A percentile compares a stretch with the other conserved stretches of the same genome.
Conservation (phyloP, 2,888 invertebrate species). For the Stenodema calcarata region DNA sequence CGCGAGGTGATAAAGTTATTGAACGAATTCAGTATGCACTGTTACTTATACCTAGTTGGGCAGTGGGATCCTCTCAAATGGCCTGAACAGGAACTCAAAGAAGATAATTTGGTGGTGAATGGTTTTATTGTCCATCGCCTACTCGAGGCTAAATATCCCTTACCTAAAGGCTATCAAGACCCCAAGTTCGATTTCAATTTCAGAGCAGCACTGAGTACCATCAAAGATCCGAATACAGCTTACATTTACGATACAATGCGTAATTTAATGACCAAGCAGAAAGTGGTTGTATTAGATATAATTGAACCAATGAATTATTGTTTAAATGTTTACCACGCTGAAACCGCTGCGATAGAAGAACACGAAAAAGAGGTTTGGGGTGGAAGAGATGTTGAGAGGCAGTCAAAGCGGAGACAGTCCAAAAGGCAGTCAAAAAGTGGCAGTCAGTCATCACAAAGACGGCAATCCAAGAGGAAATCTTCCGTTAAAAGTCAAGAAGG, state of each 20-base stretch:
- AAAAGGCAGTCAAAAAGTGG: not conserved
- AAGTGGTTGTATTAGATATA: not conserved
- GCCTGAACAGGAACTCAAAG: not conserved
- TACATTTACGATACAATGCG: slow-evolving; percentile 28
- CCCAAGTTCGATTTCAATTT: slow-evolving; percentile 27
- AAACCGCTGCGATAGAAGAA: slow-evolving; percentile 14
- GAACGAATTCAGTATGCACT: slow-evolving; percentile 36
- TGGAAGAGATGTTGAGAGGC: not conserved
- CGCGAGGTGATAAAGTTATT: not conserved
- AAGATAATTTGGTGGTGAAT: slow-evolving; percentile 18
- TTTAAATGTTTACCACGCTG: slow-evolving; percentile 12
- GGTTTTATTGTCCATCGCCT: slow-evolving; percentile 44
- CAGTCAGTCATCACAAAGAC: not conserved
- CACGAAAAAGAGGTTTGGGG: not conserved
- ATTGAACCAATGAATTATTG: slow-evolving; percentile 30
- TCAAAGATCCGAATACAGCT: slow-evolving; percentile 31
- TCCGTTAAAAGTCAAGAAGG: not conserved
- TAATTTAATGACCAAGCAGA: slow-evolving; percentile 11
- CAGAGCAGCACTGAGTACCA: slow-evolving; percentile 13
- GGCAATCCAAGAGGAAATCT: not conserved
- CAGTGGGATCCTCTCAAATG: slow-evolving; percentile 28
- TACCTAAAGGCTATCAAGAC: slow-evolving; percentile 34
- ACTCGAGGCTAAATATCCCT: slow-evolving; percentile 39
- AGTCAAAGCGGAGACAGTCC: not conserved
- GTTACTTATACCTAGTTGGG: slow-evolving; percentile 42